Evolutionary conservation across 2,888 invertebrate genomes (phyloP).

Genomic region (Phaedon cochleariae): DNA sequence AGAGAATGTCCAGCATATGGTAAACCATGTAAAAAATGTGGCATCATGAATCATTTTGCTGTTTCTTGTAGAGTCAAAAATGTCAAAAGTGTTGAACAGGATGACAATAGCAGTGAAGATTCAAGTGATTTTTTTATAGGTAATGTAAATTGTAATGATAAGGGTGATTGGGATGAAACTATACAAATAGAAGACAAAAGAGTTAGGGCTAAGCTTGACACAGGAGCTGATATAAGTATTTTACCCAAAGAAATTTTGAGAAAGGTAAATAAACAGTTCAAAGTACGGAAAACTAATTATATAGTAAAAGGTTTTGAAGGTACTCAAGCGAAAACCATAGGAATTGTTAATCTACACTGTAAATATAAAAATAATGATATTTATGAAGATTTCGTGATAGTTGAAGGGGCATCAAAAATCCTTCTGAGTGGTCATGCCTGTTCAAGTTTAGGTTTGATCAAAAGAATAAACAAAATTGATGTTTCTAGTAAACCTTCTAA

Average conservation of each 20-base stretch:
- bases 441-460: conserved; percentile 14
- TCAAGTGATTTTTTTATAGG: conserved; percentile 16
- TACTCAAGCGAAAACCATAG: conserved; percentile 16
- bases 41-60: conserved; percentile 40
- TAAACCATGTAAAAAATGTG: conserved; percentile 40
- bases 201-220: conserved; percentile 13
- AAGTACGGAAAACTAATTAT: conserved; percentile 10
- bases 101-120: conserved; percentile 1
- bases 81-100: conserved; percentile 27
- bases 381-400: conserved; percentile 27
- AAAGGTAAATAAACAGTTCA: conserved; percentile 22
- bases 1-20: conserved; percentile 42
- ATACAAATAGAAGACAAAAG: conserved; percentile 6
- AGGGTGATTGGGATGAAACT: not conserved
- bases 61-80: conserved; percentile 33
- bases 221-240: conserved; percentile 23
- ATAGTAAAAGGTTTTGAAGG: conserved; percentile 23
- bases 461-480: conserved; percentile 7
- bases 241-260: conserved; percentile 19
- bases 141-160: not conserved
- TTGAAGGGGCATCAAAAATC: conserved; percentile 15
- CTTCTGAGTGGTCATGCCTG: conserved; percentile 18
- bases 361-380: conserved; percentile 15
- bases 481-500: not conserved
- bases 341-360: conserved; percentile 18